Evolutionary conservation across 2,797 vertebrate species (phyloP).

Genomic region (Lophotriccus pileatus): DNA sequence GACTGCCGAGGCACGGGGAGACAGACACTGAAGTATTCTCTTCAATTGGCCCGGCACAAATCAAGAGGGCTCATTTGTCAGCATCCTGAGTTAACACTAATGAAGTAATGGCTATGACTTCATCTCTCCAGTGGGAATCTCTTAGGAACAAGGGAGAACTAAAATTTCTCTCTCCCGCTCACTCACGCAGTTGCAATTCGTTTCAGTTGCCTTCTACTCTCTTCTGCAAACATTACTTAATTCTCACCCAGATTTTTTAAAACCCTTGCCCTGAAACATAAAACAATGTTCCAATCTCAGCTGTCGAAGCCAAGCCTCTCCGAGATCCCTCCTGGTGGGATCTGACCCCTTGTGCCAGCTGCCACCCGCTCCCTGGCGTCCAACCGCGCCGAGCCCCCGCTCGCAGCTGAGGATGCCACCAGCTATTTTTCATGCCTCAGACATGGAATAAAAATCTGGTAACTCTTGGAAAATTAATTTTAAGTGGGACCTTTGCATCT

Average conservation of each 20-base stretch:
- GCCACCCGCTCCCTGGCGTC: background rate
- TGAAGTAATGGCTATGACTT: conserved; percentile 53
- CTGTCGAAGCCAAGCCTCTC: background rate
- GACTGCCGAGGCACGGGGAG: rapidly evolving
- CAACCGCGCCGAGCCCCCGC: rapidly evolving
- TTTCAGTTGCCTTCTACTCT: background rate
- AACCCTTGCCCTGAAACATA: background rate
- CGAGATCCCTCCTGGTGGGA: background rate
- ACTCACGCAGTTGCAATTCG: background rate
- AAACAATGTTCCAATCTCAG: background rate
- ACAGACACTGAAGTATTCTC: background rate
- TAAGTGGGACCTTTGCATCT: background rate
- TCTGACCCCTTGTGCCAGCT: background rate
- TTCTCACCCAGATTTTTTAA: conserved; percentile 13
- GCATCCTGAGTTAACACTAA: conserved; percentile 10
- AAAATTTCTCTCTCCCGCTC: background rate
- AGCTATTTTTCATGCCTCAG: background rate
- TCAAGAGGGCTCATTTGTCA: background rate
- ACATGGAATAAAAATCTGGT: background rate
- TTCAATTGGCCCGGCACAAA: background rate
- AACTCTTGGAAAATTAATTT: background rate
- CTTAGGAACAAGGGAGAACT: background rate
- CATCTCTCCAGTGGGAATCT: conserved; percentile 25
- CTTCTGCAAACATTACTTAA: conserved; percentile 32
- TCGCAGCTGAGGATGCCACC: background rate